Evolutionary conservation across 2,113 vertebrate species (phyloP), one percentile per base, ranked within the genome.

Genomic region (Cinclus cinclus): DNA sequence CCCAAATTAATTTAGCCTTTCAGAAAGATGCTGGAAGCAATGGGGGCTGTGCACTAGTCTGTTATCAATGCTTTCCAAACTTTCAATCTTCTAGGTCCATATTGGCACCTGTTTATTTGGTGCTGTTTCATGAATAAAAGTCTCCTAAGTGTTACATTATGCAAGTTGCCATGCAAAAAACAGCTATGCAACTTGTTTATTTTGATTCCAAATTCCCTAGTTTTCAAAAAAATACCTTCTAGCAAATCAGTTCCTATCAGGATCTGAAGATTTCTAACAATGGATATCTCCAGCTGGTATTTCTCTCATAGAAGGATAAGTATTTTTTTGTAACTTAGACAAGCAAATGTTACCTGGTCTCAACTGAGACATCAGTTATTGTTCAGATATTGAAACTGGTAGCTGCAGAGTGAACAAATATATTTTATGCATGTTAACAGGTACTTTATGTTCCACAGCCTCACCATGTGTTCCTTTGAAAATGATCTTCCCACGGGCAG

Each of bases 141-240:
- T 83, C 60, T 89, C 39, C 5, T 41, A 86, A 86, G 30, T 21
- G 18, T 55, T 86, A 68, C 20, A n/a, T 78, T 94, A 78, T 68
- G n/a, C 46, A 87, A 52, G 4, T 30, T 30, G 27, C 17, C 56
- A 60, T 1, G 1, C 27, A 94, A 74, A 87, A 58, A 17, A 0
- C 13, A 80, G 3, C 30, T 56, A 44, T 52, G 28, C 63, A 92
- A n/a, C 30, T 68, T 59, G 21, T 59, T 92, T 86, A 78, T 93
- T 93, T 92, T 95, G 18, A 92, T 83, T 87, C 33, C 33, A 78
- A 81, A 96, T 81, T 89, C 88, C 35, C 50, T 35, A 60, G 42
- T 78, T 95, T 95, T 83, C 71, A 83, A 71, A 90, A 89, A 64
- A 82, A 91, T 33, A 56, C 27, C 74, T 90, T 79, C 53, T 80